These are phyloP conservation scores for Adelognathus sp. DNA, from an alignment of 2,888 invertebrate genomes.

Conservation along the genomic window DNA sequence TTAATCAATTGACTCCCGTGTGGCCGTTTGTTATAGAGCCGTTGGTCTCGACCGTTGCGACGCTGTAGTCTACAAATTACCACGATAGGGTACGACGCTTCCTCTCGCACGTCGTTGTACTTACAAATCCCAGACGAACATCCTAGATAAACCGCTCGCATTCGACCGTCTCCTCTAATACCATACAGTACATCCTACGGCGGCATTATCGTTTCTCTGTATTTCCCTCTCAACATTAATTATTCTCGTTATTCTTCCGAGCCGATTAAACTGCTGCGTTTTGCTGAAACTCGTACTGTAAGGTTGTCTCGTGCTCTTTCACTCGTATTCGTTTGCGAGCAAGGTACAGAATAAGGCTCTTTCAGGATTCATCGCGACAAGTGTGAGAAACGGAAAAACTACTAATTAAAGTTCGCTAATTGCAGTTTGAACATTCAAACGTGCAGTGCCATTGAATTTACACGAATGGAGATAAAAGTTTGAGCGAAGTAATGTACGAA, in stretches of 20 bases:
- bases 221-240: conserved; percentile 10
- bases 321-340: background rate
- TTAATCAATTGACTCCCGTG: conserved; percentile 67
- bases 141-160: conserved; percentile 7
- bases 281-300: background rate
- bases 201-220: conserved; percentile 26
- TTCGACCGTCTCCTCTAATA: background rate
- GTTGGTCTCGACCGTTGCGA: conserved; percentile 27
- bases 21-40: conserved; percentile 49
- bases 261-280: background rate
- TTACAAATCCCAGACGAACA: conserved; percentile 32
- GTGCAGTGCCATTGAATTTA: background rate
- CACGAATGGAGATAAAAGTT: background rate
- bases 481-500: background rate
- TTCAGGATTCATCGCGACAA: background rate
- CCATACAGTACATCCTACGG: too few species aligned
- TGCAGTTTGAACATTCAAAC: background rate
- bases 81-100: background rate
- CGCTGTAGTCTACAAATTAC: conserved; percentile 41
- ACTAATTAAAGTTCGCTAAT: background rate
- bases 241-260: conserved; percentile 1
- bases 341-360: background rate
- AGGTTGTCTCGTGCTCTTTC: background rate
- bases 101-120: conserved; percentile 5
- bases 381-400: background rate